A percentile compares a stretch with the other conserved stretches of the same genome.
phyloP scores from a whole-genome alignment of 2,797 vertebrate genomes.

The Steatocranus sp. region DNA sequence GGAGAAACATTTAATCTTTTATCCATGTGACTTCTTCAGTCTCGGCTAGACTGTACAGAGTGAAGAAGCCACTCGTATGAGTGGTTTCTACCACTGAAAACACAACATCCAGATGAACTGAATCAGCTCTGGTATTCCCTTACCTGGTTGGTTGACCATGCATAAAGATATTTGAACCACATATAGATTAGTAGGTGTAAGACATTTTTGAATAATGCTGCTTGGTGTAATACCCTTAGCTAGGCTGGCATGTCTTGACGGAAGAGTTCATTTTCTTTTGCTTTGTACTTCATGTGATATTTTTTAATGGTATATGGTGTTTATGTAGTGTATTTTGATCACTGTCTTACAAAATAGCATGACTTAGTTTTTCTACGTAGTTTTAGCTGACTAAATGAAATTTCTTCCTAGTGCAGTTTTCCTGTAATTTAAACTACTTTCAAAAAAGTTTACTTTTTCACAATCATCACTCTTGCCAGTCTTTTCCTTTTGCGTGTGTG shows the following conservation, averaged over 20 bases:
- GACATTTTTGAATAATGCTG: neutral
- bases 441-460: neutral
- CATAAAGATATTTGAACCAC: neutral
- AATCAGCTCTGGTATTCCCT: neutral
- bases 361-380: neutral
- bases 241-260: neutral
- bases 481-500: neutral
- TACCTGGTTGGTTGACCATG: neutral
- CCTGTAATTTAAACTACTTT: neutral
- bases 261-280: neutral
- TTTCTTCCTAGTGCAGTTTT: neutral
- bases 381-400: neutral
- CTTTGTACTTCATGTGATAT: neutral
- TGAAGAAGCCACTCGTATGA: neutral
- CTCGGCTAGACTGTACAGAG: neutral
- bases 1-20: neutral
- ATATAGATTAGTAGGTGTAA: neutral
- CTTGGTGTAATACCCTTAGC: neutral
- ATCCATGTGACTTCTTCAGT: neutral
- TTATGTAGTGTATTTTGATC: neutral
- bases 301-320: neutral
- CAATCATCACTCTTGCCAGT: neutral
- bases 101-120: neutral
- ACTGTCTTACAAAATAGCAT: neutral
- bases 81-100: neutral